These are phyloP conservation scores for Meloidogyne floridensis DNA, from an alignment of 1,140 invertebrate species.

Conservation along the genomic window DNA sequence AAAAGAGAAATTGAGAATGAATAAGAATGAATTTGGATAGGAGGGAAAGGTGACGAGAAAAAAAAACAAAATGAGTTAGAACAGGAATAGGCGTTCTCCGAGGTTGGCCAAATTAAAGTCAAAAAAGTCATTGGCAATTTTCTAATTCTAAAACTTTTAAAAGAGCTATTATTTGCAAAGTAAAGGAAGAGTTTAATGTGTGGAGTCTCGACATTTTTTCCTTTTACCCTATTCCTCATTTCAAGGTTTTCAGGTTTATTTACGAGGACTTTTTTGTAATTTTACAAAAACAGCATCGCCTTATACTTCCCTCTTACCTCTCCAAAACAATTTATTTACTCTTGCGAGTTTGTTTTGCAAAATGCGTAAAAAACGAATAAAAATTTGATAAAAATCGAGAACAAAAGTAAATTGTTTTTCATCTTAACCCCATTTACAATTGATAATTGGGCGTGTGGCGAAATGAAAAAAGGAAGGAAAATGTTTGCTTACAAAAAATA, in stretches of 20 bases:
- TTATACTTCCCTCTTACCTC: too few species aligned
- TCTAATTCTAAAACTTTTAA: neutral
- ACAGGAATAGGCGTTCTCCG: neutral
- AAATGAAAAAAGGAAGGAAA: neutral
- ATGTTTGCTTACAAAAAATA: neutral
- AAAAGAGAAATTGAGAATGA: neutral
- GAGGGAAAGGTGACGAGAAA: neutral
- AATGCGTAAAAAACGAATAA: neutral
- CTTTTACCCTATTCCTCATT: too few species aligned
- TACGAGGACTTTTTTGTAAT: too few species aligned
- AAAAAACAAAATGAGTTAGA: neutral
- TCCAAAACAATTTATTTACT: too few species aligned
- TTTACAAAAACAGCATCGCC: too few species aligned
- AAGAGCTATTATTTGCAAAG: neutral
- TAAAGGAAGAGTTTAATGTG: neutral
- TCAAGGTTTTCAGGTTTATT: too few species aligned
- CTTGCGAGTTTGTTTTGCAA: neutral
- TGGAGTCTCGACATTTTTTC: too few species aligned
- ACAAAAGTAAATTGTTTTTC: neutral
- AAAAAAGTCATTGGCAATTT: conserved; percentile 7
- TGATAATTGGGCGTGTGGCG: neutral
- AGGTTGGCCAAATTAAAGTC: neutral
- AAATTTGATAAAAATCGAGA: neutral
- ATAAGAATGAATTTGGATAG: neutral
- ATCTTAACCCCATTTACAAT: neutral